Conservation (phyloP, 1,140 invertebrate species). For the Drosophila yakuba region DNA sequence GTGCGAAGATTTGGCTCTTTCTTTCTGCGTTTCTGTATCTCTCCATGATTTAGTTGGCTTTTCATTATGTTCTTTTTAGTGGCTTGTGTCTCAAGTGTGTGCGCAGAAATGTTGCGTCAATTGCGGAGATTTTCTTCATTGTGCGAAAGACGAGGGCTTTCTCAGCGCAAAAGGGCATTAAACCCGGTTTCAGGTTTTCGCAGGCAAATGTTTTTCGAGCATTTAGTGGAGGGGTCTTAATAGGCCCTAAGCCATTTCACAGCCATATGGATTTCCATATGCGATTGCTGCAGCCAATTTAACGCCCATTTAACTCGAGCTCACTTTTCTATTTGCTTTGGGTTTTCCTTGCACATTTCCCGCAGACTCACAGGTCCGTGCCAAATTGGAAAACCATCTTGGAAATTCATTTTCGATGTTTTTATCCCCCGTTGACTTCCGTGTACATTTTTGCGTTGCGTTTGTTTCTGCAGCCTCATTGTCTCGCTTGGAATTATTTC, state of each 20-base stretch:
- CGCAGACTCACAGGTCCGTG: slow-evolving; percentile 27
- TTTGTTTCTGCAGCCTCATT: slow-evolving; percentile 59
- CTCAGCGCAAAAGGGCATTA: slow-evolving; percentile 5
- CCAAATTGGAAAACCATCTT: slow-evolving; percentile 38
- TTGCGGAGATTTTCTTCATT: slow-evolving; percentile 33
- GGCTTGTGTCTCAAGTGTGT: slow-evolving; percentile 24
- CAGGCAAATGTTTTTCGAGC: slow-evolving; percentile 17
- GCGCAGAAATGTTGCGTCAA: slow-evolving; percentile 51
- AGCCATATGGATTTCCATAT: slow-evolving; percentile 43
- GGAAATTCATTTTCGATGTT: slow-evolving; percentile 17
- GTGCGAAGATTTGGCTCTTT: slow-evolving; percentile 18
- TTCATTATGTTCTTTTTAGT: slow-evolving; percentile 48
- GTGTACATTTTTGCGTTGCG: slow-evolving; percentile 36
- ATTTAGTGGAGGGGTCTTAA: slow-evolving; percentile 26
- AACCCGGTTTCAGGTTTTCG: slow-evolving; percentile 11
- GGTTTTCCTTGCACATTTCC: slow-evolving; percentile 37
- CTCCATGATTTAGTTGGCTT: slow-evolving; percentile 45
- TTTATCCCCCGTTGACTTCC: slow-evolving; percentile 23
- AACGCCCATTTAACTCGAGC: slow-evolving; percentile 61
- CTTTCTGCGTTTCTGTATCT: background rate
- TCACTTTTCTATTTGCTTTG: slow-evolving; percentile 8
- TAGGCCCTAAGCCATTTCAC: slow-evolving; percentile 32
- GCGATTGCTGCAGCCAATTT: slow-evolving; percentile 46
- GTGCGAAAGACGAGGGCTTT: background rate
- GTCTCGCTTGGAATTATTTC: slow-evolving; percentile 51